A percentile compares a stretch with the other conserved stretches of the same genome.
Evolutionary conservation across 2,797 vertebrate species (phyloP).

Genomic region (Parambassis ranga): DNA sequence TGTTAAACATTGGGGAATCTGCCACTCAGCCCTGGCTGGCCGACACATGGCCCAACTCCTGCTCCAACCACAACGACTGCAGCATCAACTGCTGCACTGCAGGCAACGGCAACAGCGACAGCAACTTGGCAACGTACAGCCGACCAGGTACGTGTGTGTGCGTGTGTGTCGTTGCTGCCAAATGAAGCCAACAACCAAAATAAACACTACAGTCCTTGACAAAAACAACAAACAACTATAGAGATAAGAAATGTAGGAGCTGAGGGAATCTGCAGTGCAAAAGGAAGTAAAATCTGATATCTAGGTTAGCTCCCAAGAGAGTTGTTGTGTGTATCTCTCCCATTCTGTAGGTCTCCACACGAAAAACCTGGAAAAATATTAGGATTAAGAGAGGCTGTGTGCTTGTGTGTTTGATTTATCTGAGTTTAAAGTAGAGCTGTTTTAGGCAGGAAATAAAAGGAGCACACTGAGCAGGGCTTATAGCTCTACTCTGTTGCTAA

Average conservation of each 20-base stretch:
- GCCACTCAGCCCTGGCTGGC: conserved; percentile 95
- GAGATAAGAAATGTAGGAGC: conserved; percentile 53
- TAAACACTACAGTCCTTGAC: conserved; percentile 43
- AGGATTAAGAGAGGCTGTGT: conserved; percentile 60
- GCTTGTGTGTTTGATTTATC: conserved; percentile 76
- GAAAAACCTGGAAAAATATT: conserved; percentile 68
- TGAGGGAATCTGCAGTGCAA: conserved; percentile 43
- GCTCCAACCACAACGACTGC: conserved; percentile 97
- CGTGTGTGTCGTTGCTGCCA: background rate
- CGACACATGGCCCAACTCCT: conserved; percentile 98
- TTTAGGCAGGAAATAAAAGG: conserved; percentile 80
- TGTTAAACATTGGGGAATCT: conserved; percentile 95
- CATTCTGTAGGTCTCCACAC: conserved; percentile 54
- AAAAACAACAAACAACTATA: conserved; percentile 53
- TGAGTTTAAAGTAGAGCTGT: conserved; percentile 76
- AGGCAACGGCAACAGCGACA: conserved; percentile 94
- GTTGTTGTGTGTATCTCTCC: conserved; percentile 50
- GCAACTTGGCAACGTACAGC: conserved; percentile 97
- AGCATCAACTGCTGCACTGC: conserved; percentile 97
- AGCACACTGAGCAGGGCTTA: conserved; percentile 73
- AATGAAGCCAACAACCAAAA: conserved; percentile 14
- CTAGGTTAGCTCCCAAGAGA: conserved; percentile 77
- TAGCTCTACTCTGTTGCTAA: conserved; percentile 80
- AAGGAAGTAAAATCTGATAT: conserved; percentile 68
- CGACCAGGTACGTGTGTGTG: conserved; percentile 88